Conservation (phyloP, 2,888 invertebrate species). For the Drosophila barbarae region DNA sequence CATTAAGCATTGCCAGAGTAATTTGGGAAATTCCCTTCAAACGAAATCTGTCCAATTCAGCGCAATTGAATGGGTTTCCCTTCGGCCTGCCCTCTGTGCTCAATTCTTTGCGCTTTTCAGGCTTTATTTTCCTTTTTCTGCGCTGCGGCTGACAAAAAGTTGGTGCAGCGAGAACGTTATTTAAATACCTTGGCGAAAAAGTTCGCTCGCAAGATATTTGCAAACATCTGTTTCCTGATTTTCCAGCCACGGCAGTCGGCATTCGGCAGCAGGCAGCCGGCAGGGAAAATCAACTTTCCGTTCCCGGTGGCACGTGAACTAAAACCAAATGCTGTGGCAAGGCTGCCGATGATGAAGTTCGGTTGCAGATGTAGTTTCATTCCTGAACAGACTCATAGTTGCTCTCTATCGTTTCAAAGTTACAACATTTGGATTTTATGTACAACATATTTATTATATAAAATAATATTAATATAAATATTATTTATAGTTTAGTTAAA, state of each 20-base stretch:
- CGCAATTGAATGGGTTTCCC: slow-evolving; percentile 62
- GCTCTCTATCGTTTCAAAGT: background rate
- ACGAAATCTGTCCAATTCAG: slow-evolving; percentile 49
- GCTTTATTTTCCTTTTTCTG: slow-evolving; percentile 26
- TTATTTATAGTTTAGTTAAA: too few relatives aligned
- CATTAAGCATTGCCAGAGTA: slow-evolving; percentile 7
- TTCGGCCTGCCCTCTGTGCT: slow-evolving; percentile 16
- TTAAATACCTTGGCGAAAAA: slow-evolving; percentile 72
- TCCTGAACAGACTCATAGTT: background rate
- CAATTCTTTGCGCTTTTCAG: slow-evolving; percentile 13
- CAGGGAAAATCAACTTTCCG: slow-evolving; percentile 44
- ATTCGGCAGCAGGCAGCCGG: slow-evolving; percentile 1
- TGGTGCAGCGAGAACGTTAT: slow-evolving; percentile 61
- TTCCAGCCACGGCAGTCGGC: slow-evolving; percentile 12
- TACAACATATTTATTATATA: too few relatives aligned
- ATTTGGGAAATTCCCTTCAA: slow-evolving; percentile 11
- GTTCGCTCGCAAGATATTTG: slow-evolving; percentile 70
- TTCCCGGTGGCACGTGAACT: slow-evolving; percentile 41
- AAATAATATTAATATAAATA: too few relatives aligned
- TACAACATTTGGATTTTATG: too few relatives aligned
- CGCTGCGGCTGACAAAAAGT: slow-evolving; percentile 58
- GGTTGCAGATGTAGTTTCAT: slow-evolving; percentile 18
- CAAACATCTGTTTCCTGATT: slow-evolving; percentile 72
- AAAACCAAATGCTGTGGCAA: slow-evolving; percentile 44
- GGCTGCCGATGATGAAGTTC: slow-evolving; percentile 52